Evolutionary conservation across 2,113 vertebrate genomes (phyloP), one percentile per base, ranked within the genome.

Genomic region (Circaetus gallicus): DNA sequence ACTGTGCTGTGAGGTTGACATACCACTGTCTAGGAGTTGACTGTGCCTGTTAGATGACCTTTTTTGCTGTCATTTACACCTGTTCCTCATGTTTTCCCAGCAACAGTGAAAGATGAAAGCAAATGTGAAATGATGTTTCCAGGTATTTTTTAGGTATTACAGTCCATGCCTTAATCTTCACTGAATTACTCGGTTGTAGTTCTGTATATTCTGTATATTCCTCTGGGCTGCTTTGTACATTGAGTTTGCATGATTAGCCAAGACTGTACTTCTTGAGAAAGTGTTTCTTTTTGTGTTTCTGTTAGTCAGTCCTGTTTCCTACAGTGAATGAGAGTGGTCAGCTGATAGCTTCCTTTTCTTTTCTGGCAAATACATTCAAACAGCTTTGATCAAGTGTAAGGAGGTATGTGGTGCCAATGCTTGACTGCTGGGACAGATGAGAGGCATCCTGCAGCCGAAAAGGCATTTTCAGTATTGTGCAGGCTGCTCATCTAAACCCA

Each of bases 401-500:
- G 49, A 88, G 13, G 52, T 61, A 40, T 79, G 43, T n/a, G 29
- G 43, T 89, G 70, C 40, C 78, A 85, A 14, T 56, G 24, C 4
- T 82, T 77, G n/a, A 81, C 52, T 95, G 89, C 76, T 91, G 36
- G 47, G 92, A 22, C 24, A 96, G 77, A 90, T 83, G 58, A 96
- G 92, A 89, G 55, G 36, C 38, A 83, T 74, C 67, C 63, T 81
- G 59, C 45, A 82, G 50, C 47, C 96, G 31, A 55, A 69, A 91
- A 63, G 14, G 7, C 9, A 12, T 55, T 90, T 96, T 77, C 89
- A 71, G 84, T 76, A 12, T 80, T 67, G 71, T 63, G 32, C 47
- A 89, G 61, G 63, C 93, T 82, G 50, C 81, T 97, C 69, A 67
- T 80, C 81, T 79, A 87, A 40, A 92, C 78, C 62, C 28, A 3